Conservation (phyloP, 2,888 invertebrate species). For the Athalia circularis region DNA sequence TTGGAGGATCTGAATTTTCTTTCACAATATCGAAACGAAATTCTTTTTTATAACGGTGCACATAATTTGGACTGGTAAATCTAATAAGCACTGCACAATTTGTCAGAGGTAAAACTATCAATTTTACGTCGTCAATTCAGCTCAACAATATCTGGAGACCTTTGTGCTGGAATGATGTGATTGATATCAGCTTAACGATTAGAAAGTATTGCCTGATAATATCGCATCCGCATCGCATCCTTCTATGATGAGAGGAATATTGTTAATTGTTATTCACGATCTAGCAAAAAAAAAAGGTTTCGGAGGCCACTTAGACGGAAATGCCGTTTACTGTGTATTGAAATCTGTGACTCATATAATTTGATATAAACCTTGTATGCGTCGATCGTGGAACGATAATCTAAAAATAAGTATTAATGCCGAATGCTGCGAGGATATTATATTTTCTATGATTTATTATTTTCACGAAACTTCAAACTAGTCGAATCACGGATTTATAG, state of each 20-base stretch:
- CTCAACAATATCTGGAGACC: background rate
- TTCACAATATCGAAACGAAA: no score
- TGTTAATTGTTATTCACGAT: background rate
- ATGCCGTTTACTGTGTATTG: no score
- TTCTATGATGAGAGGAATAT: background rate
- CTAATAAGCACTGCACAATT: background rate
- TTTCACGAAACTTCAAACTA: conserved; percentile 14
- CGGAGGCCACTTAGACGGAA: no score
- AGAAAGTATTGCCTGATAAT: background rate
- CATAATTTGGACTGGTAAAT: background rate
- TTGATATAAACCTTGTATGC: no score
- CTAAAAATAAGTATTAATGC: background rate
- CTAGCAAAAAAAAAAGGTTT: background rate
- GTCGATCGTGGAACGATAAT: background rate
- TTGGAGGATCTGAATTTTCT: no score
- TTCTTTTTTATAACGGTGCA: background rate
- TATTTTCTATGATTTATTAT: conserved; percentile 6
- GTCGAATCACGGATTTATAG: background rate
- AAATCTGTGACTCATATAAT: no score
- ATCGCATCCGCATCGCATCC: conserved; percentile 18
- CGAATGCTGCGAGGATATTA: background rate
- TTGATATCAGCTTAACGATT: background rate
- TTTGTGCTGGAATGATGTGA: background rate
- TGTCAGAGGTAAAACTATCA: background rate
- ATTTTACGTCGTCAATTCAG: background rate